Evolutionary conservation across 1,140 invertebrate species (phyloP), one percentile per base, ranked within the genome.

Genomic region (Doryteuthis pealeii): DNA sequence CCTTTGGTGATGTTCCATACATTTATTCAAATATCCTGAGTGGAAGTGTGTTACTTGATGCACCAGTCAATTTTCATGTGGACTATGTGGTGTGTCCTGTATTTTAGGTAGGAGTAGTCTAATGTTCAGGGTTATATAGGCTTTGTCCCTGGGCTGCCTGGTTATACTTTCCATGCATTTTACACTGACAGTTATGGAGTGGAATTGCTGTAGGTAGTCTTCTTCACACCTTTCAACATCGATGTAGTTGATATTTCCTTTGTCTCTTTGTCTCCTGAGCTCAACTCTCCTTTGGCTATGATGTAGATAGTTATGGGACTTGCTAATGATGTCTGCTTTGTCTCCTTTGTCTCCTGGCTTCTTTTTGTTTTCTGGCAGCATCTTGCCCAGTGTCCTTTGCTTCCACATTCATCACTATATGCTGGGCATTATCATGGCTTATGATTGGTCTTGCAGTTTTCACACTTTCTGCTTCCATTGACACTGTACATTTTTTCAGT

Each of bases 1-100:
- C 32, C 2, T 18, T 22, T 15, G 72, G 54, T 28, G n/a, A 70
- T 33, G 66, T 18, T n/a, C 68, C 45, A n/a, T 35, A 74, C 66
- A 76, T 74, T 40, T 76, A 72, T 14, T 35, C 3, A 54, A 32
- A 74, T 45, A 49, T 70, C 2, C 43, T 8, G 2, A 70, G 10
- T 30, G 71, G 75, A 18, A 76, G 40, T 33, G 71, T 76, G 54
- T 76, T 76, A 18, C 71, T 43, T 66, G 71, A 31, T 30, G 75
- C 75, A 12, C 75, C 75, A 10, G 75, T 76, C 75, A 4, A 73
- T 54, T 26, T 73, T 73, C 22, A 74, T 32, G 26, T 67, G 65
- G 22, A 76, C 4, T 5, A 10, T 30, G 22, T 30, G 28, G 35
- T 66, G 49, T 49, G 43, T 32, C 26, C 31, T 28, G 18, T 22